Conservation (phyloP, 2,888 invertebrate genomes). For the Pterobdella sp. region DNA sequence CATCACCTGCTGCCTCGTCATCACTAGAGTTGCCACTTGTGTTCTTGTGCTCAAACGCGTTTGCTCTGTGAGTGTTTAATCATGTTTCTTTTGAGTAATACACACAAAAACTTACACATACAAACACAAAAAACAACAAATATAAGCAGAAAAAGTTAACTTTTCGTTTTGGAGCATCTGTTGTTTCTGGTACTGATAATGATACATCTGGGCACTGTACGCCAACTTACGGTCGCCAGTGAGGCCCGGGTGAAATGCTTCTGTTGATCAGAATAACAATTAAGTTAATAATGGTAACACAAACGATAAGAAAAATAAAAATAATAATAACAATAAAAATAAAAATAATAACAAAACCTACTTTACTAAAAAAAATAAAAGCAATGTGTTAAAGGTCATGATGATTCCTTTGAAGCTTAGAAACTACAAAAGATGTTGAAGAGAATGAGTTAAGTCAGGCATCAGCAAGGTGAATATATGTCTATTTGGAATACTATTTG, state of each 20-base stretch:
- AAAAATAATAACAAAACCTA: too few species aligned
- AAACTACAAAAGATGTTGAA: too few species aligned
- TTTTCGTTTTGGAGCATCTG: slow-evolving; percentile 32
- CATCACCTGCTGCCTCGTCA: slow-evolving; percentile 26
- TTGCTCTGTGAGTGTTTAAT: background rate
- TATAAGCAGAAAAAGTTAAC: slow-evolving; percentile 11
- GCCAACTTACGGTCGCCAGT: slow-evolving; percentile 30
- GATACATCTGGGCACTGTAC: slow-evolving; percentile 33
- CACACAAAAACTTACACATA: background rate
- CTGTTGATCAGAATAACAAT: too few species aligned
- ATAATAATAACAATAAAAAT: too few species aligned
- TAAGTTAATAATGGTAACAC: too few species aligned
- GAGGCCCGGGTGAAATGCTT: background rate
- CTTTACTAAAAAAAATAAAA: too few species aligned
- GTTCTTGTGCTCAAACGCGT: slow-evolving; percentile 26
- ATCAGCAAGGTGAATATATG: too few species aligned
- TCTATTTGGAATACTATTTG: too few species aligned
- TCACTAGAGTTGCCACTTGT: slow-evolving; percentile 20
- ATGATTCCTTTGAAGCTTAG: too few species aligned
- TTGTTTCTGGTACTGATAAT: slow-evolving; percentile 32
- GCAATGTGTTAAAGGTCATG: too few species aligned
- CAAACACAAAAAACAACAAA: background rate
- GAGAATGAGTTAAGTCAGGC: too few species aligned
- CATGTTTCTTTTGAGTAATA: background rate
- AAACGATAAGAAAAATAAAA: too few species aligned